These are phyloP conservation scores for Meandrina meandrites DNA, from an alignment of 92 coral and sea anemone species.

Conservation along the genomic window DNA sequence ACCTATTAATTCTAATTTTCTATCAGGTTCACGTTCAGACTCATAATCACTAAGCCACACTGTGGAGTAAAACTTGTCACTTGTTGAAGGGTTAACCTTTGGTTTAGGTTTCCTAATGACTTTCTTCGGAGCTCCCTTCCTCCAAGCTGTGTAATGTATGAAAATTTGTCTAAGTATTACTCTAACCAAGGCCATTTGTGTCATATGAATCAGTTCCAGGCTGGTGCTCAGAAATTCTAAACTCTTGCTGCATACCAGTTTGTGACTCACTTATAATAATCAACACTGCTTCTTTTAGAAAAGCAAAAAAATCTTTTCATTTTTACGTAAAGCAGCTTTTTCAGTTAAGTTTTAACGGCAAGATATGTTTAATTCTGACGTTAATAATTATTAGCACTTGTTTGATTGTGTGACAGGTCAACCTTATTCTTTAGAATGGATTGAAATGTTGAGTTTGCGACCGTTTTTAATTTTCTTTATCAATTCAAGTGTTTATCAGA, in stretches of 20 bases:
- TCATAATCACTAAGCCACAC: conserved; percentile 99
- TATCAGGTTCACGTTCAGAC: conserved; percentile 89
- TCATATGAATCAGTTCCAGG: neutral
- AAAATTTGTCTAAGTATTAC: conserved; percentile 51
- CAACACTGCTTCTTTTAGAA: neutral
- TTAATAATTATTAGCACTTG: neutral
- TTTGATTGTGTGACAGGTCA: conserved; percentile 52
- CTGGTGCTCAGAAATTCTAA: neutral
- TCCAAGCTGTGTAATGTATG: conserved; percentile 68
- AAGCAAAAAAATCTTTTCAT: neutral
- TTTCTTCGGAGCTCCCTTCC: conserved; percentile 81
- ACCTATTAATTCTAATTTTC: conserved; percentile 79
- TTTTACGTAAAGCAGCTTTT: neutral
- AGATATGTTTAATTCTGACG: neutral
- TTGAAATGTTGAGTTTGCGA: neutral
- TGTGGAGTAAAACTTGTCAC: conserved; percentile 98
- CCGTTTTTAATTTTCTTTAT: neutral
- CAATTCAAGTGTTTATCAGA: neutral
- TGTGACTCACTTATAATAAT: neutral
- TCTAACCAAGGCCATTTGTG: neutral
- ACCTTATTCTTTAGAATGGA: conserved; percentile 29
- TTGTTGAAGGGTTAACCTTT: conserved; percentile 73
- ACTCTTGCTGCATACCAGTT: neutral
- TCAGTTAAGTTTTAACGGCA: too few species aligned
- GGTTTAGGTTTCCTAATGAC: conserved; percentile 85